Conservation (phyloP, 2,113 vertebrate species). For the Casuarius casuarius region DNA sequence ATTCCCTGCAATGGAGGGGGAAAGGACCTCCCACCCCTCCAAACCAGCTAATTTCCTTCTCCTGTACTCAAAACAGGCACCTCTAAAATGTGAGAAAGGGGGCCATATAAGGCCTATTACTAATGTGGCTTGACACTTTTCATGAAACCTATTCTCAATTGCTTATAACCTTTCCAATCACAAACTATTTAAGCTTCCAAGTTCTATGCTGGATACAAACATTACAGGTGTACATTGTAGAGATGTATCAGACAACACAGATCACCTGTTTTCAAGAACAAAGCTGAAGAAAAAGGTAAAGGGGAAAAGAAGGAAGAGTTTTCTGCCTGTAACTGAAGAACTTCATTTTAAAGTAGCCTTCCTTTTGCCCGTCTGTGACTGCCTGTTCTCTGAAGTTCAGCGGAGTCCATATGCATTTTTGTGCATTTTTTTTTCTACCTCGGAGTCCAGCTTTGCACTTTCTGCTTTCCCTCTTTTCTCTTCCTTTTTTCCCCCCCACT, state of each 20-base stretch:
- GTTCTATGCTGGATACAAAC: neutral
- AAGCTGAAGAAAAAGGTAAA: neutral
- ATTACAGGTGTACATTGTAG: neutral
- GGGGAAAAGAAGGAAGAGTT: neutral
- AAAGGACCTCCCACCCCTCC: neutral
- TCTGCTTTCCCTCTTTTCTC: neutral
- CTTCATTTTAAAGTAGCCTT: neutral
- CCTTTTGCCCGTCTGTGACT: neutral
- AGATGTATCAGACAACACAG: neutral
- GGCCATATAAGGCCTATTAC: neutral
- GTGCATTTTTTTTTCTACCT: neutral
- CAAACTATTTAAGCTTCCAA: neutral
- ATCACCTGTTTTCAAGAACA: neutral
- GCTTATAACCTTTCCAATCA: neutral
- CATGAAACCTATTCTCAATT: neutral
- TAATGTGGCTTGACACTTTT: neutral
- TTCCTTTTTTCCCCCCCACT: neutral
- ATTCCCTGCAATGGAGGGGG: neutral
- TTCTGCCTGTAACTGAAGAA: neutral
- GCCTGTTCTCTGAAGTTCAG: slow-evolving; percentile 17
- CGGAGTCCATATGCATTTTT: neutral
- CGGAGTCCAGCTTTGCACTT: neutral
- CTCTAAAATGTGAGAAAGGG: neutral
- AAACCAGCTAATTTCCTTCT: neutral
- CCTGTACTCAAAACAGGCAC: neutral